Conservation (phyloP, 1,140 invertebrate genomes). For the Sycophaga agraensis region DNA sequence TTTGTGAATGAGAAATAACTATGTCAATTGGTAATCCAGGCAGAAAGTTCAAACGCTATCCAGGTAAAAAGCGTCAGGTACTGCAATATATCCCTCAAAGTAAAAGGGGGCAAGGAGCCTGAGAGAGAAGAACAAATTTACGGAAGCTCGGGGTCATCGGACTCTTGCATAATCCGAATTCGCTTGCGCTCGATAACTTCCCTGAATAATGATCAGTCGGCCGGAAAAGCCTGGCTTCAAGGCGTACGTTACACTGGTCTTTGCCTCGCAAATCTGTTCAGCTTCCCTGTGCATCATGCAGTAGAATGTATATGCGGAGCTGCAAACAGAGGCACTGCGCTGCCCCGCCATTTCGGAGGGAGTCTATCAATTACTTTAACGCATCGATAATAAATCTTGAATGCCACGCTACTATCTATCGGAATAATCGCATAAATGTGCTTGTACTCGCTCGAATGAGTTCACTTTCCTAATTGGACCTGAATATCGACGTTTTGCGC, state of each 20-base stretch:
- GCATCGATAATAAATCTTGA: constrained; percentile 40
- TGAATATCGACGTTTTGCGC: neutral
- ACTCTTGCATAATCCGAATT: too few species aligned
- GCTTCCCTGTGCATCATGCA: too few species aligned
- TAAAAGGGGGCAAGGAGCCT: too few species aligned
- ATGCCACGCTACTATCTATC: constrained; percentile 30
- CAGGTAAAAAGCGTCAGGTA: too few species aligned
- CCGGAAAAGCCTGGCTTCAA: constrained; percentile 30
- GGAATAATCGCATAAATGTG: constrained; percentile 18
- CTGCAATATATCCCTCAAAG: too few species aligned
- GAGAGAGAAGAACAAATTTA: too few species aligned
- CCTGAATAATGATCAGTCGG: constrained; percentile 40
- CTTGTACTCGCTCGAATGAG: neutral
- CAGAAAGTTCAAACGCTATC: too few species aligned
- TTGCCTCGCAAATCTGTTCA: constrained; percentile 13
- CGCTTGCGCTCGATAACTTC: constrained; percentile 35
- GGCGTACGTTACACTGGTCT: neutral
- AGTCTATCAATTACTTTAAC: constrained; percentile 41
- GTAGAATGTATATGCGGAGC: too few species aligned
- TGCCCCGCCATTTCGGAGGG: too few species aligned
- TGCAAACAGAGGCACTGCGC: too few species aligned
- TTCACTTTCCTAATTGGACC: constrained; percentile 27
- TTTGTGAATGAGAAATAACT: constrained; percentile 18
- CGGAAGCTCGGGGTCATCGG: neutral
- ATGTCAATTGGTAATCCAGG: neutral